Base-by-base conservation (phyloP, 2,113 vertebrate species). In the Callipepla squamata region DNA sequence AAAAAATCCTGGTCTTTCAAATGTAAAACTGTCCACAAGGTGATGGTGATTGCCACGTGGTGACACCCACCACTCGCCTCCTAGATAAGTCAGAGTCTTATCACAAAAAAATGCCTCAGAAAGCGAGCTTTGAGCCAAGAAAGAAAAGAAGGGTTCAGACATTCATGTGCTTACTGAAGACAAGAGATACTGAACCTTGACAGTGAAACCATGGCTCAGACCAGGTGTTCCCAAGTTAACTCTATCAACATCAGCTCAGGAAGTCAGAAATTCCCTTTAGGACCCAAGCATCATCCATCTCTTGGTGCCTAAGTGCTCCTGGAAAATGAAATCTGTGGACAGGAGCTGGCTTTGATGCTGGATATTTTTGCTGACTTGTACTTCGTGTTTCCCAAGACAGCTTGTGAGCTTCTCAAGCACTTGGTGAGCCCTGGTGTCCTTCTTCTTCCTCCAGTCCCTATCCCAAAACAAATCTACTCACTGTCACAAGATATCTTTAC, bases 191-290 rank as follows among this genome's bases (percentile, higher is more conserved):
- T 21, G 25, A 19, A 13, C 18, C 21, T 21, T 53, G 34, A 4
- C 57, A 53, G 44, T 0, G 2, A 87, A 74, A 59, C 10, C 6
- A 13, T 15, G 14, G 38, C 45, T 59, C 22, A 75, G 7, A 47
- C 10, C 1, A 1, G 2, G 8, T 20, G 11, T 44, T 44, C 50
- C 42, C 1, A 0, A 8, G 19, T 45, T 68, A 50, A 63, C 17
- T 36, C 45, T 53, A 62, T 0, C 2, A 62, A 26, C 28, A 17
- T 23, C 13, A 82, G 23, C 42, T 82, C 42, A 68, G 5, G 30
- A 79, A 34, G 28, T 13, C 48, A 6, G 38, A 53, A 69, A 55
- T n/a, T 32, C 45, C 22, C 4, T 0, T 17, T 59, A 22, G 44
- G 45, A 53, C 25, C 19, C 67, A 61, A 19, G 21, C 26, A 62